These are phyloP conservation scores for Drosophila gunungcola DNA, from an alignment of 1,140 invertebrate genomes.

Conservation along the genomic window DNA sequence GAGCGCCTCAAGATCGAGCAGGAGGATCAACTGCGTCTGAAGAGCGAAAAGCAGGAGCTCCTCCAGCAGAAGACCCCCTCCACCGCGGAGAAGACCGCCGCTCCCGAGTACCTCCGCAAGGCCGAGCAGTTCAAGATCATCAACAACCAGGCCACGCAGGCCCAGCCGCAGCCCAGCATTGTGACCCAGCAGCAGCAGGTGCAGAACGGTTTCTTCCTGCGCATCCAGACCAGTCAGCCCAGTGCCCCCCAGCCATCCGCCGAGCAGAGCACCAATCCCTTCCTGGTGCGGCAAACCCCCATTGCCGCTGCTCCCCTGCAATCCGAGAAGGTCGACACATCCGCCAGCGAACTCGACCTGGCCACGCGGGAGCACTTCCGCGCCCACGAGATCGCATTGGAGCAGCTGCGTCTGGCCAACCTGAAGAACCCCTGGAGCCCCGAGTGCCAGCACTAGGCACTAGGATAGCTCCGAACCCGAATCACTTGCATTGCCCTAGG, in stretches of 20 bases:
- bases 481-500: conserved; percentile 58
- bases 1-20: conserved; percentile 53
- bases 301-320: conserved; percentile 3
- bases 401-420: conserved; percentile 78
- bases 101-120: conserved; percentile 17
- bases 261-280: conserved; percentile 57
- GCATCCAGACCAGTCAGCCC: conserved; percentile 57
- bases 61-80: conserved; percentile 32
- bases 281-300: conserved; percentile 61
- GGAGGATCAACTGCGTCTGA: conserved; percentile 56
- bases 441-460: conserved; percentile 36
- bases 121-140: conserved; percentile 34
- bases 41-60: conserved; percentile 44
- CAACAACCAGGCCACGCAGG: conserved; percentile 9
- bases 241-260: not conserved
- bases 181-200: conserved; percentile 65
- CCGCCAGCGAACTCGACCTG: conserved; percentile 60
- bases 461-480: conserved; percentile 20
- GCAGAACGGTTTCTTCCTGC: conserved; percentile 73
- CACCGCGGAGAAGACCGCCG: conserved; percentile 7
- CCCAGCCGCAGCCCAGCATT: conserved; percentile 18
- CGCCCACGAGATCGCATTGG: conserved; percentile 75
- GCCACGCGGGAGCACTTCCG: conserved; percentile 73
- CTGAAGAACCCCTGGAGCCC: conserved; percentile 47
- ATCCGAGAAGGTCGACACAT: conserved; percentile 7